Evolutionary conservation across 2,888 invertebrate species (phyloP).

Genomic region (Drosophila mercatorum): DNA sequence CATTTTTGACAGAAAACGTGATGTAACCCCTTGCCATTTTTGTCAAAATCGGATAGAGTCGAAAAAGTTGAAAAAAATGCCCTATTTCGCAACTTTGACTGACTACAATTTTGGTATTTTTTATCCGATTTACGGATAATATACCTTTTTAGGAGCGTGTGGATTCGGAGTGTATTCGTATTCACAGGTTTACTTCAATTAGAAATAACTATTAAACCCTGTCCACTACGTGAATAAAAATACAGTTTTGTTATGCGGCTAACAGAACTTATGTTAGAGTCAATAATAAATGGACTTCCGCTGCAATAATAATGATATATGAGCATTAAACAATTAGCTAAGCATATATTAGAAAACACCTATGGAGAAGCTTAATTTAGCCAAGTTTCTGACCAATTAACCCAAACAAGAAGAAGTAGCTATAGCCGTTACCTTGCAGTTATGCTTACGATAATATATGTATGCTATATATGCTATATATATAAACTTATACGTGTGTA

Average conservation of each 20-base stretch:
- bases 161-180: too few relatives aligned
- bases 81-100: too few relatives aligned
- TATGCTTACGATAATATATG: constrained; percentile 8
- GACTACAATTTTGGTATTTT: too few relatives aligned
- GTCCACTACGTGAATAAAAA: too few relatives aligned
- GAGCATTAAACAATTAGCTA: not conserved
- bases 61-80: too few relatives aligned
- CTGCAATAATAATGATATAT: not conserved
- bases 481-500: not conserved
- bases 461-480: not conserved
- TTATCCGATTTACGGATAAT: too few relatives aligned
- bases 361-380: not conserved
- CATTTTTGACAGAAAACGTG: too few relatives aligned
- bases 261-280: not conserved
- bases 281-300: constrained; percentile 2
- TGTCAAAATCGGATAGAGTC: too few relatives aligned
- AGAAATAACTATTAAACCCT: too few relatives aligned
- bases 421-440: constrained; percentile 24
- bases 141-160: too few relatives aligned
- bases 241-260: not conserved
- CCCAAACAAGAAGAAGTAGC: constrained; percentile 27
- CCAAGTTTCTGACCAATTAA: constrained; percentile 35
- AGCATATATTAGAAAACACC: constrained; percentile 17
- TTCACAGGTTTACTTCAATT: too few relatives aligned
- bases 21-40: too few relatives aligned